Evolutionary conservation across 2,888 invertebrate genomes (phyloP).

Genomic region (Drosophila anomalipes): DNA sequence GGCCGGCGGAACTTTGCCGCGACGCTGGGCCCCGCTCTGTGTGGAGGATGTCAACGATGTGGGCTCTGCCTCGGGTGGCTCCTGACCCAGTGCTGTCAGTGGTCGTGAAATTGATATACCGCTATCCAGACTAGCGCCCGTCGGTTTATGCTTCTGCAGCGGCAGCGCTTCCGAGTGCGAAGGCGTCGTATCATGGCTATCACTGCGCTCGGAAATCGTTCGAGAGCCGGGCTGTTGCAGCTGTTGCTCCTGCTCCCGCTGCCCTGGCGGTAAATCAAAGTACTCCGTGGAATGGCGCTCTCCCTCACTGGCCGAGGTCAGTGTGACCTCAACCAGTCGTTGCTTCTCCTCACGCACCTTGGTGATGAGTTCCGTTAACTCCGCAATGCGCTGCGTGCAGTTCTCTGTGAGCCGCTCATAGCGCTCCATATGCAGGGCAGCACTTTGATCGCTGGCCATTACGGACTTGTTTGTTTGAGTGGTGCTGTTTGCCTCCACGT

Average conservation of each 20-base stretch:
- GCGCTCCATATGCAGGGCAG: slow-evolving; percentile 73
- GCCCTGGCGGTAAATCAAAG: slow-evolving; percentile 78
- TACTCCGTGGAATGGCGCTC: slow-evolving; percentile 84
- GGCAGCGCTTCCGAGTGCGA: slow-evolving; percentile 61
- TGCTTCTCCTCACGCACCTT: slow-evolving; percentile 87
- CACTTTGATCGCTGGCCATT: slow-evolving; percentile 11
- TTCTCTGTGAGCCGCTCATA: slow-evolving; percentile 87
- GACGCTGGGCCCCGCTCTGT: slow-evolving; percentile 47
- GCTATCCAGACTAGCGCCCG: slow-evolving; percentile 83
- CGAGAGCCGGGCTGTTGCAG: slow-evolving; percentile 35
- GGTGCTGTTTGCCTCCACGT: neutral
- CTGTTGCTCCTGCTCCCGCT: slow-evolving; percentile 5
- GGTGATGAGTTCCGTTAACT: slow-evolving; percentile 87
- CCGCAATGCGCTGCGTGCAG: slow-evolving; percentile 87
- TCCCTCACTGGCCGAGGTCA: slow-evolving; percentile 83
- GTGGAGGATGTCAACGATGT: slow-evolving; percentile 61
- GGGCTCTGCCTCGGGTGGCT: slow-evolving; percentile 59
- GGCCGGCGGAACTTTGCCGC: slow-evolving; percentile 73
- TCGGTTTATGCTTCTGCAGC: slow-evolving; percentile 80
- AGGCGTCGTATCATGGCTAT: slow-evolving; percentile 37
- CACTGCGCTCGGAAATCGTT: slow-evolving; percentile 60
- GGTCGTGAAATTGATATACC: slow-evolving; percentile 85
- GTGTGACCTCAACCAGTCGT: slow-evolving; percentile 85
- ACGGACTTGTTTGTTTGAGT: neutral
- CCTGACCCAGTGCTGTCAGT: slow-evolving; percentile 76